Percentiles rank a stretch among this genome's conserved stretches.
Evolutionary conservation across 2,797 vertebrate species (phyloP).

Genomic region (Sebastiscus albofasciatus): DNA sequence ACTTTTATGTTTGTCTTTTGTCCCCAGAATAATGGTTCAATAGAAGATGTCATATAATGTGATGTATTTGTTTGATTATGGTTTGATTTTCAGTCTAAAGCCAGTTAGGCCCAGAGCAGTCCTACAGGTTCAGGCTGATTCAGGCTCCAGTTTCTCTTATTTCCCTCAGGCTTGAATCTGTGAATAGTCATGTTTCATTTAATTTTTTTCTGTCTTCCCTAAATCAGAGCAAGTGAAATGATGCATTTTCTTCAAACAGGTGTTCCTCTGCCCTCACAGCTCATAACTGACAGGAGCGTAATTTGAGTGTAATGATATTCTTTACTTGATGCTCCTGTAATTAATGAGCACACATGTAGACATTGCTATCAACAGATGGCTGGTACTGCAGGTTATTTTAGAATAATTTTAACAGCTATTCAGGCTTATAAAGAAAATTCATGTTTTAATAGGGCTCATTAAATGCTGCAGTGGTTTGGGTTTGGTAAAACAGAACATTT

Average conservation of each 20-base stretch:
- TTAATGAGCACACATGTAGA: slow-evolving; percentile 55
- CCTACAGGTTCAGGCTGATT: slow-evolving; percentile 28
- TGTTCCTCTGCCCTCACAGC: slow-evolving; percentile 32
- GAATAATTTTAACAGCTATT: slow-evolving; percentile 32
- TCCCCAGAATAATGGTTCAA: slow-evolving; percentile 16
- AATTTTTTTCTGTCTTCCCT: slow-evolving; percentile 7
- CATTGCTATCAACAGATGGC: slow-evolving; percentile 47
- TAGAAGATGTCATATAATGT: slow-evolving; percentile 17
- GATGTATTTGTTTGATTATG: slow-evolving; percentile 39
- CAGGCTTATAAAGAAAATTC: background rate
- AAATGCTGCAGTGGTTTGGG: slow-evolving; percentile 8
- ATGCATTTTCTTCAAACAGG: slow-evolving; percentile 50
- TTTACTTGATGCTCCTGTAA: slow-evolving; percentile 59
- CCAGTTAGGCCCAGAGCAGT: slow-evolving; percentile 1
- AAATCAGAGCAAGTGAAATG: slow-evolving; percentile 46
- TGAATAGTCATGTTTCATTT: slow-evolving; percentile 47
- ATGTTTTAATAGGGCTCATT: slow-evolving; percentile 37
- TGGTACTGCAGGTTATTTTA: slow-evolving; percentile 40
- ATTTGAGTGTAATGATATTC: slow-evolving; percentile 57
- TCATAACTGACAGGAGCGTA: slow-evolving; percentile 52
- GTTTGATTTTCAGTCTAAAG: slow-evolving; percentile 28
- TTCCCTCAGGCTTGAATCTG: slow-evolving; percentile 35
- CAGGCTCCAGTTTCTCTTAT: slow-evolving; percentile 33
- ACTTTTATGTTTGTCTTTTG: background rate
- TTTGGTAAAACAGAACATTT: slow-evolving; percentile 1